A percentile compares a stretch with the other conserved stretches of the same genome.
phyloP scores from a whole-genome alignment of 2,888 invertebrate species.

The Hartigia nigra region DNA sequence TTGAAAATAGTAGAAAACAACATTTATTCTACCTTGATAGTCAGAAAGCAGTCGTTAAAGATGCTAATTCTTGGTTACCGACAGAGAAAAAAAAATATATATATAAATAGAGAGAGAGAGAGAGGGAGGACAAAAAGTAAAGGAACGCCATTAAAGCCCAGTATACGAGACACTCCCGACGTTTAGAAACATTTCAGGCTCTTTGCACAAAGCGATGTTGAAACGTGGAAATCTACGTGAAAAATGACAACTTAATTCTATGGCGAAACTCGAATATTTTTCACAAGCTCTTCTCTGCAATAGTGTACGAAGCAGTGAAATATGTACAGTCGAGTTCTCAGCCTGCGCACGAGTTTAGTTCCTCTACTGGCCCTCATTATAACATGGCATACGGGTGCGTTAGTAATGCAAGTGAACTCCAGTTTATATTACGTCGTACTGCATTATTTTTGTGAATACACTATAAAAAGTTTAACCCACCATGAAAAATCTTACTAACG shows the following conservation, averaged over 20 bases:
- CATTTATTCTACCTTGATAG: neutral
- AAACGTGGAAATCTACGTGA: conserved; percentile 16
- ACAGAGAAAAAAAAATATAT: conserved; percentile 1
- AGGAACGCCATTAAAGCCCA: neutral
- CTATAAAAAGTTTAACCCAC: neutral
- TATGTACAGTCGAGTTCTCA: conserved; percentile 8
- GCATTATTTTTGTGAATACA: conserved; percentile 3
- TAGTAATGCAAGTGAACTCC: conserved; percentile 13
- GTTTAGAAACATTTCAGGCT: conserved; percentile 9
- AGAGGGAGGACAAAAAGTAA: conserved; percentile 11
- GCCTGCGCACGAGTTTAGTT: neutral
- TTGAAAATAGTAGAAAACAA: neutral
- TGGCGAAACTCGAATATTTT: conserved; percentile 23
- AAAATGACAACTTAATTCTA: conserved; percentile 23
- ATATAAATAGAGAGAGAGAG: conserved; percentile 1
- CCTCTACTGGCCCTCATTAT: conserved; percentile 25
- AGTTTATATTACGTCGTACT: neutral
- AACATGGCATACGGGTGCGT: conserved; percentile 13
- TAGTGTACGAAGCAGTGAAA: conserved; percentile 20
- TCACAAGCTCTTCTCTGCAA: conserved; percentile 10
- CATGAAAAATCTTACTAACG: neutral
- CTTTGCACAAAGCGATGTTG: conserved; percentile 13
- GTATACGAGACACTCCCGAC: neutral
- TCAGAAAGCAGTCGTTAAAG: neutral
- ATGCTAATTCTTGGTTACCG: neutral